Evolutionary conservation across 2,797 vertebrate genomes (phyloP), one percentile per base, ranked within the genome.

Genomic region (Antrozous pallidus): DNA sequence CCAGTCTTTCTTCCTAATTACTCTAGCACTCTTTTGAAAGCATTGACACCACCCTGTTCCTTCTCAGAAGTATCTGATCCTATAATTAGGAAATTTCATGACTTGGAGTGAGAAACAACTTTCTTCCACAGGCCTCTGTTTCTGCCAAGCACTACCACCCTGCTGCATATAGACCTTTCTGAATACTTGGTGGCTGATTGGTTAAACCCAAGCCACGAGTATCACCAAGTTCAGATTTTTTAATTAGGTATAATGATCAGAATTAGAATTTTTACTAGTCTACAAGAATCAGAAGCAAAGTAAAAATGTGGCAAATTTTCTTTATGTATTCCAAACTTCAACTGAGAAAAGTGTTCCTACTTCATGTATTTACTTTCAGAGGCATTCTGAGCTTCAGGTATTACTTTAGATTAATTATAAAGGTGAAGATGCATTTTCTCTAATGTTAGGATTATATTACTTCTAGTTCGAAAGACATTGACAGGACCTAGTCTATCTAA

Each of bases 271-370:
- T 5, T 5, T 56, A 65, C 38, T 82, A 80, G 63, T 58, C 47
- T 85, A 45, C 6, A 74, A 74, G 26, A 91, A 67, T 47, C 20
- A 74, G 63, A 81, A 91, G 54, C 17, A 79, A 92, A 89, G 38
- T 86, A 67, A 92, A 90, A 84, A 28, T 58, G 5, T 36, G 54
- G 5, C 22, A 83, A 84, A 47, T 40, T 85, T 94, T 74, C n/a
- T 87, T 82, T 74, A 69, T 5, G 11, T 70, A 81, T 82, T 91
- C 11, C 33, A 91, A 83, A 95, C n/a, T 26, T 63, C 82, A 81
- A 92, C 17, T 67, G 26, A 74, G 49, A 93, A 88, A 90, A 47
- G 8, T 26, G 75, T 75, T 91, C 54, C 47, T 56, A 28, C 40
- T n/a, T 42, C 73, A 65, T 78, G 61, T 67, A 22, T 8, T 58